Evolutionary conservation across 1,140 invertebrate genomes (phyloP).

Genomic region (Drosophila leontia): DNA sequence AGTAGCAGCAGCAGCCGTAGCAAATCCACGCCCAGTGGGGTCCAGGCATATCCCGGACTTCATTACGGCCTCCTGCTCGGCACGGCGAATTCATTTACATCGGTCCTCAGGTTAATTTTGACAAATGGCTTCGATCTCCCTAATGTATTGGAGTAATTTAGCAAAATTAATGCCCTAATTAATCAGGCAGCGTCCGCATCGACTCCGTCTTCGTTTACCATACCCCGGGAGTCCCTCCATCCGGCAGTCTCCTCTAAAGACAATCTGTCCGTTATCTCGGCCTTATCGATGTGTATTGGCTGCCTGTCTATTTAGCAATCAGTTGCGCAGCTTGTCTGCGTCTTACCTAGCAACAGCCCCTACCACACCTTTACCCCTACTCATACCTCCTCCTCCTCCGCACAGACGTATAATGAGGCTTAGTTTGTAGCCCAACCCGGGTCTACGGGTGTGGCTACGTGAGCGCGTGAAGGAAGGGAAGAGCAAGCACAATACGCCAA

Average conservation of each 20-base stretch:
- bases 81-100: conserved; percentile 71
- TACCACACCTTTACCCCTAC: neutral
- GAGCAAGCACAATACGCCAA: conserved; percentile 56
- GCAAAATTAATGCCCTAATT: conserved; percentile 84
- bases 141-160: conserved; percentile 84
- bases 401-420: conserved; percentile 55
- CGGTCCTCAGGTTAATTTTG: conserved; percentile 82
- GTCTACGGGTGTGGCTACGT: conserved; percentile 29
- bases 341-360: conserved; percentile 18
- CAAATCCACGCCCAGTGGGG: conserved; percentile 35
- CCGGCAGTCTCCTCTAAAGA: conserved; percentile 20
- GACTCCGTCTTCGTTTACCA: conserved; percentile 3
- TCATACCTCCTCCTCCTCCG: neutral
- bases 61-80: conserved; percentile 20
- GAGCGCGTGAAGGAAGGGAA: conserved; percentile 23
- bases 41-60: conserved; percentile 28
- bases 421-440: conserved; percentile 53
- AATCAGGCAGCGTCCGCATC: conserved; percentile 63
- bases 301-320: conserved; percentile 67
- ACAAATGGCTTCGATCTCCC: conserved; percentile 83
- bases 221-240: neutral
- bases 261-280: conserved; percentile 57
- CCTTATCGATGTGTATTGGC: conserved; percentile 60
- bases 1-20: neutral
- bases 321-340: conserved; percentile 60